A percentile compares a stretch with the other conserved stretches of the same genome.
Evolutionary conservation across 2,888 invertebrate genomes (phyloP).

Genomic region (Drosophila bunnanda): DNA sequence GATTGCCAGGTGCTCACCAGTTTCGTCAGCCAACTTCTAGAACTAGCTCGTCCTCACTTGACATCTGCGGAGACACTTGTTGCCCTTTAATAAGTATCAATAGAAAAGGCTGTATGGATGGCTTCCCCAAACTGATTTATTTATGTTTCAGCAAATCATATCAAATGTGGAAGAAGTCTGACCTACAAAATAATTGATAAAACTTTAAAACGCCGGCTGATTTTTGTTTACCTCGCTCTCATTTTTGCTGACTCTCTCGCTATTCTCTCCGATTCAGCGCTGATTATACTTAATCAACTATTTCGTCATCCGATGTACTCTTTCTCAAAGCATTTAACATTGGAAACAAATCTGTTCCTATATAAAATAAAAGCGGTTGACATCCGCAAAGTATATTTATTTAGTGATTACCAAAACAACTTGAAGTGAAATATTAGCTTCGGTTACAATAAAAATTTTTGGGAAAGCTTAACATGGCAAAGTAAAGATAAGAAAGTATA

Average conservation of each 20-base stretch:
- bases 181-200: background rate
- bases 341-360: background rate
- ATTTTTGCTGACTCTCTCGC: background rate
- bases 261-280: slow-evolving; percentile 1
- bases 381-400: background rate
- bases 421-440: background rate
- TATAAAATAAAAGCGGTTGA: background rate
- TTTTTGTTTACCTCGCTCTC: slow-evolving; percentile 6
- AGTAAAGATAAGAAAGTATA: too few species aligned
- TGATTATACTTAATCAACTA: slow-evolving; percentile 19
- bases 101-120: background rate
- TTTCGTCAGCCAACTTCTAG: slow-evolving; percentile 18
- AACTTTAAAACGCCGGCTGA: background rate
- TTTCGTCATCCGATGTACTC: slow-evolving; percentile 28
- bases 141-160: background rate
- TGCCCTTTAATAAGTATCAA: background rate
- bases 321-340: background rate
- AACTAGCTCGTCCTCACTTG: background rate
- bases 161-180: background rate
- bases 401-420: background rate
- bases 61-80: background rate
- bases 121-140: background rate
- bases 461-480: too few species aligned
- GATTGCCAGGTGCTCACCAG: slow-evolving; percentile 17
- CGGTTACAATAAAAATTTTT: too few species aligned